Evolutionary conservation across 2,797 vertebrate genomes (phyloP), one percentile per base, ranked within the genome.

Genomic region (Chelmon rostratus): DNA sequence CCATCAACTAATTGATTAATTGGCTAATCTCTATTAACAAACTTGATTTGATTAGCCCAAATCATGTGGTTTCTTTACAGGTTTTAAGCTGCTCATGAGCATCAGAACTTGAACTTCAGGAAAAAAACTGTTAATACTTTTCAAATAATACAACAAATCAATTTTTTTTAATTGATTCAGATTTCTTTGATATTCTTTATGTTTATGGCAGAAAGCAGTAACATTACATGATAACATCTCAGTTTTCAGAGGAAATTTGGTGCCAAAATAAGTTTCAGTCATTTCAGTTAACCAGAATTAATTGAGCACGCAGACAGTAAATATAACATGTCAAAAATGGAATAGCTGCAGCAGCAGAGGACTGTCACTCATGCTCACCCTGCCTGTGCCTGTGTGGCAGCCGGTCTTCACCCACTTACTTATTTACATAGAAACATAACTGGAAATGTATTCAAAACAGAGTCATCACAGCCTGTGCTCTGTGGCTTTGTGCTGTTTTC

Each of bases 381-480:
- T 11, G 2, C 15, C n/a, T 23, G 3, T 47, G 8, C 28, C 23
- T 77, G 62, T 56, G 2, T 38, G 42, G n/a, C 49, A 46, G 47
- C 1, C 0, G 6, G 5, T 50, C 53, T 11, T 53, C 76, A 11
- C 53, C 66, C 50, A n/a, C 46, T 12, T 0, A 4, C 15, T 44
- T 80, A 68, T 81, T 89, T 75, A 62, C 58, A 66, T 38, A 28
- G 35, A 68, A 64, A 77, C 64, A 73, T n/a, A 52, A 68, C 78
- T 85, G 47, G 35, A 75, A 68, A 58, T 70, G 33, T 64, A 31
- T 78, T 86, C 49, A 86, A 59, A 83, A 68, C 81, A 79, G 31
- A 75, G 33, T 68, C 6, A 31, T n/a, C 56, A 23, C n/a, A 38
- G 33, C 31, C 25, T 11, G 73, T 8, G 23, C 3, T 3, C 16